phyloP scores from a whole-genome alignment of 1,140 invertebrate species.

The Chironomus tepperi region DNA sequence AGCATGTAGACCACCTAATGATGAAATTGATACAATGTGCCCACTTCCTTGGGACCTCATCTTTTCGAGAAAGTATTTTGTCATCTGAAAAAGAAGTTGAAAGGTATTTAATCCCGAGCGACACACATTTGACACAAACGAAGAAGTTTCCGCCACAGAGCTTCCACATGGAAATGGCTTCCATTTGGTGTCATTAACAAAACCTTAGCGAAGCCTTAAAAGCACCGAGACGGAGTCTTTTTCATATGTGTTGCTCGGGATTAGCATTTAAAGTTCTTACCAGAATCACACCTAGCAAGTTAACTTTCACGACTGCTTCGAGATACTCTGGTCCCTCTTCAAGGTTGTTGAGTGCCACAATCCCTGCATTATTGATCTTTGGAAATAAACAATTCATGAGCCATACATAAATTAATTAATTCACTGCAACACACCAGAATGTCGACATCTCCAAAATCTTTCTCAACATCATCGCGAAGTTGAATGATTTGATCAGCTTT shows the following conservation, averaged over 20 bases:
- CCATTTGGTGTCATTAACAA: too few relatives aligned
- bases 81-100: slow-evolving; percentile 30
- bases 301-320: slow-evolving; percentile 36
- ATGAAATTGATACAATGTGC: slow-evolving; percentile 36
- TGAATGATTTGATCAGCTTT: not conserved
- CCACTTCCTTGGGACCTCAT: slow-evolving; percentile 36
- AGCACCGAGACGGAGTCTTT: too few relatives aligned
- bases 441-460: slow-evolving; percentile 38
- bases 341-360: slow-evolving; percentile 38
- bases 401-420: too few relatives aligned
- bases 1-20: slow-evolving; percentile 31
- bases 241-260: too few relatives aligned
- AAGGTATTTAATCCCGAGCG: slow-evolving; percentile 26
- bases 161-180: too few relatives aligned
- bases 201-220: too few relatives aligned
- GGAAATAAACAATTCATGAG: too few relatives aligned
- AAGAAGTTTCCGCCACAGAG: too few relatives aligned
- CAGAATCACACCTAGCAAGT: slow-evolving; percentile 37
- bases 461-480: slow-evolving; percentile 31
- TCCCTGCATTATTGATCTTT: slow-evolving; percentile 35
- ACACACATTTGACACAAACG: too few relatives aligned
- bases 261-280: too few relatives aligned
- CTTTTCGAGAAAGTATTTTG: slow-evolving; percentile 37
- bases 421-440: too few relatives aligned
- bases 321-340: slow-evolving; percentile 36